Evolutionary conservation across 2,888 invertebrate species (phyloP).

Genomic region (Pyrrhia umbra): DNA sequence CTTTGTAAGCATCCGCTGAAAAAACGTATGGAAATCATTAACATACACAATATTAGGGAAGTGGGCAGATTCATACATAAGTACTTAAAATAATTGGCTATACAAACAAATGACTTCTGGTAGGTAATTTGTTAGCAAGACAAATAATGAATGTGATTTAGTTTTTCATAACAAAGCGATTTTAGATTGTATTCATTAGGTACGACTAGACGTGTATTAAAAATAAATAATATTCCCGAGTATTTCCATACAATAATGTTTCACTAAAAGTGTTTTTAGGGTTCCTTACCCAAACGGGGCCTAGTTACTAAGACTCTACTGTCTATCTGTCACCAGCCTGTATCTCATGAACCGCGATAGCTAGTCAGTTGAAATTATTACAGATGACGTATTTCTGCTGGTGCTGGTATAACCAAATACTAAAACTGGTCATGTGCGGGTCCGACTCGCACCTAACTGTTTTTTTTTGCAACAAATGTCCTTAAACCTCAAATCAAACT

Average conservation of each 20-base stretch:
- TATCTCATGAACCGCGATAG: too few relatives aligned
- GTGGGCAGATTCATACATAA: background rate
- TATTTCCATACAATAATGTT: constrained; percentile 28
- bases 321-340: too few relatives aligned
- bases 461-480: too few relatives aligned
- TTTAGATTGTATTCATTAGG: background rate
- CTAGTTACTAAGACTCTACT: too few relatives aligned
- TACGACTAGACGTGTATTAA: background rate
- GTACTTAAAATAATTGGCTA: constrained; percentile 36
- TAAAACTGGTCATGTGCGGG: too few relatives aligned
- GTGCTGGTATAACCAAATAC: too few relatives aligned
- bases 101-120: constrained; percentile 39
- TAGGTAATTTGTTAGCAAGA: constrained; percentile 13
- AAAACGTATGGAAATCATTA: constrained; percentile 53
- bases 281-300: too few relatives aligned
- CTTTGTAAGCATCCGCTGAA: constrained; percentile 86
- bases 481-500: too few relatives aligned
- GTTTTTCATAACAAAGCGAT: constrained; percentile 33
- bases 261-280: too few relatives aligned
- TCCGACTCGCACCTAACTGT: too few relatives aligned
- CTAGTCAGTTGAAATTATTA: too few relatives aligned
- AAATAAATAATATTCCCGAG: background rate
- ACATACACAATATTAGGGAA: constrained; percentile 14
- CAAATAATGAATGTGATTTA: constrained; percentile 13
- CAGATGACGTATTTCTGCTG: too few relatives aligned